Conservation (phyloP, 92 coral and sea anemone genomes). For the Isaurus tuberculatus region DNA sequence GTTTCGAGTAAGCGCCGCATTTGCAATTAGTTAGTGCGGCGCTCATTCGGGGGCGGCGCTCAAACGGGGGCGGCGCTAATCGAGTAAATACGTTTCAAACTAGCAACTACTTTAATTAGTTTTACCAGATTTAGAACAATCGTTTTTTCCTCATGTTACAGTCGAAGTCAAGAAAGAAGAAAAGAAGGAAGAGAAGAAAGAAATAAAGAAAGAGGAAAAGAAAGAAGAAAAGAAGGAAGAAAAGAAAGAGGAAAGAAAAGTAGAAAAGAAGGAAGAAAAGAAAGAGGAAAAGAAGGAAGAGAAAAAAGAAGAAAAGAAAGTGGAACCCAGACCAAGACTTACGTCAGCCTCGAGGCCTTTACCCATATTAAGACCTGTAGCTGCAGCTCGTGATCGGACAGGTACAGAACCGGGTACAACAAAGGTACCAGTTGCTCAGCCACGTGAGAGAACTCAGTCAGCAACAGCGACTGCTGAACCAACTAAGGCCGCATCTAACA, state of each 20-base stretch:
- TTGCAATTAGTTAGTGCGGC: too few species aligned
- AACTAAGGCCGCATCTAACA: slow-evolving; percentile 5
- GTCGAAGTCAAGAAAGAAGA: too few species aligned
- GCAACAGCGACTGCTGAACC: slow-evolving; percentile 42
- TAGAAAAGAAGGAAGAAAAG: neutral
- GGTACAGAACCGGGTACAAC: slow-evolving; percentile 56
- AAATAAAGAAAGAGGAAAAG: neutral
- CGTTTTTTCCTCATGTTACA: too few species aligned
- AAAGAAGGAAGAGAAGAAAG: neutral
- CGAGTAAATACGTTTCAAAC: too few species aligned
- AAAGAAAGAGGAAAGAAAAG: neutral
- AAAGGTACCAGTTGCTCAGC: slow-evolving; percentile 54
- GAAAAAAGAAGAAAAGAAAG: slow-evolving; percentile 29
- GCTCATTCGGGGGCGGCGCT: too few species aligned
- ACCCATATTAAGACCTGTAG: slow-evolving; percentile 47
- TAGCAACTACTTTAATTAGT: too few species aligned
- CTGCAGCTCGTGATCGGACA: slow-evolving; percentile 75
- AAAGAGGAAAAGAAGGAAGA: neutral
- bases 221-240: neutral
- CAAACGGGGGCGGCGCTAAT: too few species aligned
- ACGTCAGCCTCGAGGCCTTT: slow-evolving; percentile 43
- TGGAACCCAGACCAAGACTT: slow-evolving; percentile 17
- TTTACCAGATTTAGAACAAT: too few species aligned
- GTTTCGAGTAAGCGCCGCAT: too few species aligned
- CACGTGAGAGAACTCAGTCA: slow-evolving; percentile 62